Conservation (phyloP, 2,797 vertebrate genomes). For the Eidolon dupreanum region DNA sequence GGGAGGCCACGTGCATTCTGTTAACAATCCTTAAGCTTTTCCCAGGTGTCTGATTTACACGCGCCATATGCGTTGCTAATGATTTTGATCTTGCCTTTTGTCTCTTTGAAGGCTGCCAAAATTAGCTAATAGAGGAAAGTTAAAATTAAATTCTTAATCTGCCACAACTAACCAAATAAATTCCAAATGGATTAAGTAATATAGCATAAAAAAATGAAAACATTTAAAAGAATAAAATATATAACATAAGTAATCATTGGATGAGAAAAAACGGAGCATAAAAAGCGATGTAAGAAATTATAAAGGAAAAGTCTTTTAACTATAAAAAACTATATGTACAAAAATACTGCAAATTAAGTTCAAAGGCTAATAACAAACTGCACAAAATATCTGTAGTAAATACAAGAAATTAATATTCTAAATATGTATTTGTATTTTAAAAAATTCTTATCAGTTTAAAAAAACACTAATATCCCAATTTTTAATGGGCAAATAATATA, state of each 20-base stretch:
- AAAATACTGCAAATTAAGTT: not conserved
- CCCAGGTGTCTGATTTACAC: not conserved
- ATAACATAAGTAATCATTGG: not conserved
- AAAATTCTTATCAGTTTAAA: not conserved
- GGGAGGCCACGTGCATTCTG: not conserved
- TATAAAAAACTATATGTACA: not conserved
- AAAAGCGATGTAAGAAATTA: constrained; percentile 36
- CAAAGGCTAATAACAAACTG: constrained; percentile 43
- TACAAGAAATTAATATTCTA: not conserved
- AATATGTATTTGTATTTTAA: not conserved
- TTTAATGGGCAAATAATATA: not conserved
- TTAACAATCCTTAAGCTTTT: not conserved
- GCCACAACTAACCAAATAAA: not conserved
- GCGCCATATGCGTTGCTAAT: not conserved
- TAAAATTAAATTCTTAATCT: constrained; percentile 18
- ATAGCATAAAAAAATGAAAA: not conserved
- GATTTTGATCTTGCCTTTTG: not conserved
- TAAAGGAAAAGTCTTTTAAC: constrained; percentile 30
- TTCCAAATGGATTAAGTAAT: not conserved
- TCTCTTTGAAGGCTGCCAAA: not conserved
- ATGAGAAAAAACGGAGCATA: not conserved
- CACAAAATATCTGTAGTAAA: not conserved
- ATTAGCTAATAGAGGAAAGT: not conserved
- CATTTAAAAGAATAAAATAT: constrained; percentile 42
- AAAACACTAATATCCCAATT: not conserved